phyloP scores from a whole-genome alignment of 2,113 vertebrate species.

The Barnardius zonarius region DNA sequence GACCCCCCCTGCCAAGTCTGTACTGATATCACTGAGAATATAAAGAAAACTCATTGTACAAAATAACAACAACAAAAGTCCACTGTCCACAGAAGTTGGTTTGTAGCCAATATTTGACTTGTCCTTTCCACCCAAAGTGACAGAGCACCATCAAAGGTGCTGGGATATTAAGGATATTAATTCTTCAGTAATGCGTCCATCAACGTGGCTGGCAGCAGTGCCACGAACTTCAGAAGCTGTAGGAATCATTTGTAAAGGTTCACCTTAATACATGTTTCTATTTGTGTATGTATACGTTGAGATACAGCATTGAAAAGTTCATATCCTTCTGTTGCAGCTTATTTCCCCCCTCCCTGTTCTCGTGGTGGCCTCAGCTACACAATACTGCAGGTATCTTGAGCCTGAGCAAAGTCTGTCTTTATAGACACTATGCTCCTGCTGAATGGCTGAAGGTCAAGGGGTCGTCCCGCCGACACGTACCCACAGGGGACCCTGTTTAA shows the following conservation, averaged over 20 bases:
- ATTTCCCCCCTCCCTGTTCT: background rate
- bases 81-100: background rate
- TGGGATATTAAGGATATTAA: background rate
- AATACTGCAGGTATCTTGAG: background rate
- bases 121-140: background rate
- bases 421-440: background rate
- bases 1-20: background rate
- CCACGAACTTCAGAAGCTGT: background rate
- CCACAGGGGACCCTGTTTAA: slow-evolving; percentile 15
- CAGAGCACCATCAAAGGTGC: fast-evolving
- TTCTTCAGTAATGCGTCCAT: background rate
- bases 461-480: background rate
- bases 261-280: background rate
- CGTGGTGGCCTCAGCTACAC: background rate
- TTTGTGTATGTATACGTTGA: background rate
- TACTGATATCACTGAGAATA: background rate
- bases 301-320: background rate
- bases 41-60: background rate
- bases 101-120: background rate
- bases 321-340: background rate
- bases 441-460: slow-evolving; percentile 12
- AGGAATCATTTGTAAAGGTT: background rate
- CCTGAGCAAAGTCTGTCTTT: background rate
- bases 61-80: background rate
- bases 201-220: fast-evolving